Evolutionary conservation across 2,888 invertebrate genomes (phyloP), one percentile per base, ranked within the genome.

Genomic region (Electrophaes corylata): DNA sequence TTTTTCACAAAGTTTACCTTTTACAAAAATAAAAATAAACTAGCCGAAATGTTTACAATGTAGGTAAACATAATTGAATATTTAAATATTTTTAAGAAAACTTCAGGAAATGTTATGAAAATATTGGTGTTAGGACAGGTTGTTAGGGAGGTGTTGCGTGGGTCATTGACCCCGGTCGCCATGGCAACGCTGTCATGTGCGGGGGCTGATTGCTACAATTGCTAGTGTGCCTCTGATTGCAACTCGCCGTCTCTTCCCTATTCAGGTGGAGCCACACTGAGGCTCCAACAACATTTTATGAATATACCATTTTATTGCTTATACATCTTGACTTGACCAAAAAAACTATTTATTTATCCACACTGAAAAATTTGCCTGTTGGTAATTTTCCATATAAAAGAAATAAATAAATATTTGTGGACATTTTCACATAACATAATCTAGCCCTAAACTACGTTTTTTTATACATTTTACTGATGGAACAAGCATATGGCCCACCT

Each of bases 161-260:
- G 88, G 85, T 86, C 86, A 77, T 83, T 81, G 88, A 87, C 84
- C 88, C 70, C 69, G 66, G 90, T 88, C 75, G 79, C 76, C 79
- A 88, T 86, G 83, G 79, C 69, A 53, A 91, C 87, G 80, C 77
- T 79, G 79, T 81, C 84, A 81, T 83, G 81, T 81, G 83, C 66
- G 66, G 67, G 53, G 71, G 66, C 69, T 73, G 77, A 75, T 78
- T 78, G 81, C 75, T 75, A 72, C 76, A 70, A 73, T 71, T 72
- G 69, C 72, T 63, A 63, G 62, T 62, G 66, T 55, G 67, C 57
- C 61, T 56, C 49, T 60, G 61, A 66, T 63, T 65, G 61, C 48
- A 53, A 43, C 33, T 50, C 16, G 45, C 26, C 46, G 23, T 39
- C 12, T 51, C 19, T 26, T 57, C 35, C 19, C 47, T 47, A 44